phyloP scores from a whole-genome alignment of 2,113 vertebrate species.

The Charina bottae region DNA sequence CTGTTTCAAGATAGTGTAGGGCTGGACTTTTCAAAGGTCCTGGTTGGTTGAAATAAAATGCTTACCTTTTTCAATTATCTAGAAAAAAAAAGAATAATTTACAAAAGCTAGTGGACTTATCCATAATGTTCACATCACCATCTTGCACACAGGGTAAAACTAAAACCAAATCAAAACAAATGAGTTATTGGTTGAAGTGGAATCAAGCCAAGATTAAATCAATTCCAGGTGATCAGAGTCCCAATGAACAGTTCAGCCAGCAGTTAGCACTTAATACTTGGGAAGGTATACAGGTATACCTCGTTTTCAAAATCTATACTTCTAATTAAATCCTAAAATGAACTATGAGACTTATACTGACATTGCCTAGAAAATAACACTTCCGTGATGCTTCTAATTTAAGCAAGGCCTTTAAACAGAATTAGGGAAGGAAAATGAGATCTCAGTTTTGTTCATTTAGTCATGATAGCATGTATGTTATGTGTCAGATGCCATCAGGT shows the following conservation, averaged over 20 bases:
- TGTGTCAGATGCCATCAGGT: not conserved
- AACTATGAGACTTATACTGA: constrained; percentile 12
- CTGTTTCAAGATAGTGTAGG: not conserved
- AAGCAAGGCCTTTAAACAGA: not conserved
- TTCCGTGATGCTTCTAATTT: constrained; percentile 17
- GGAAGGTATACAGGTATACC: constrained; percentile 6
- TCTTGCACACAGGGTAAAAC: not conserved
- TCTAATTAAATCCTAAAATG: constrained; percentile 10
- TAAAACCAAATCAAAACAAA: not conserved
- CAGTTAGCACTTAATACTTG: not conserved
- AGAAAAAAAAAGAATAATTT: too few species aligned
- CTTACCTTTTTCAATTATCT: not conserved
- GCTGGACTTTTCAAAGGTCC: not conserved
- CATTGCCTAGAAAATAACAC: not conserved
- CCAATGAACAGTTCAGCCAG: not conserved
- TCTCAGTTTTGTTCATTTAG: constrained; percentile 16
- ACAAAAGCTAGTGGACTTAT: not conserved
- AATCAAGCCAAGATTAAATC: not conserved
- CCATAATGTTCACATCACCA: not conserved
- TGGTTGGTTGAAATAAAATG: not conserved
- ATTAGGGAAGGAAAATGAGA: not conserved
- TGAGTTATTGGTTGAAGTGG: not conserved
- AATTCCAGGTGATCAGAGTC: not conserved
- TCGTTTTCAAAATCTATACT: not conserved
- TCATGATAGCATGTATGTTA: not conserved